These are phyloP conservation scores for Tribolium madens DNA, from an alignment of 1,140 invertebrate genomes.

Conservation along the genomic window DNA sequence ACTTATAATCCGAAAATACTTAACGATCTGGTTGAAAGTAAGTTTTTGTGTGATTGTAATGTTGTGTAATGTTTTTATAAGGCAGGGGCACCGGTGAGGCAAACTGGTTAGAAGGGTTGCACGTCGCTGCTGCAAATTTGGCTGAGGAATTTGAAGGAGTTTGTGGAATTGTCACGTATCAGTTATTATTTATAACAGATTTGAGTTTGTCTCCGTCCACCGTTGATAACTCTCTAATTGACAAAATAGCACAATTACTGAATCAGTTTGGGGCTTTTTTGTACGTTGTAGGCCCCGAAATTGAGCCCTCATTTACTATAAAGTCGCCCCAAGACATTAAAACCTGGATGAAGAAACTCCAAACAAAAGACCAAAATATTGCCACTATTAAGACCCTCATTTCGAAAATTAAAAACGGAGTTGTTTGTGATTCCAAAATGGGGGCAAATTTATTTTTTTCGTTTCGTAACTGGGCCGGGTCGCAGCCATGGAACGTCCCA, in stretches of 20 bases:
- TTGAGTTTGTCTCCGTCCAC: conserved; percentile 2
- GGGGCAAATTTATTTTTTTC: conserved; percentile 50
- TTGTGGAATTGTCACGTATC: conserved; percentile 45
- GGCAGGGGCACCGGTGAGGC: conserved; percentile 15
- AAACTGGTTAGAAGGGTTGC: conserved; percentile 50
- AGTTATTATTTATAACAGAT: conserved; percentile 48
- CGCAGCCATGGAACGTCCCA: conserved; percentile 52
- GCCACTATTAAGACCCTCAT: conserved; percentile 43
- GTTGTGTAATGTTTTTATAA: conserved; percentile 1
- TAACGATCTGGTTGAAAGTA: conserved; percentile 16
- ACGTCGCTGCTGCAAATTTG: conserved; percentile 45
- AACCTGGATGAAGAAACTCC: conserved; percentile 48
- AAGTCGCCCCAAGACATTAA: conserved; percentile 22
- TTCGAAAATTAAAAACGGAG: conserved; percentile 37
- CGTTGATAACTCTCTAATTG: background rate
- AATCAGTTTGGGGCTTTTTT: conserved; percentile 49
- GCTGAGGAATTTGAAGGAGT: conserved; percentile 36
- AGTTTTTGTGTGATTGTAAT: conserved; percentile 21
- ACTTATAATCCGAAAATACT: conserved; percentile 21
- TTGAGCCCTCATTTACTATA: conserved; percentile 45
- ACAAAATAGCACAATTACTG: conserved; percentile 28
- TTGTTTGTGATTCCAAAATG: conserved; percentile 48
- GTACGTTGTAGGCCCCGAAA: conserved; percentile 53
- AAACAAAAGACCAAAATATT: conserved; percentile 22
- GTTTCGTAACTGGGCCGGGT: conserved; percentile 45